Base-by-base conservation (phyloP, 2,113 vertebrate species). In the Pelecanus crispus region DNA sequence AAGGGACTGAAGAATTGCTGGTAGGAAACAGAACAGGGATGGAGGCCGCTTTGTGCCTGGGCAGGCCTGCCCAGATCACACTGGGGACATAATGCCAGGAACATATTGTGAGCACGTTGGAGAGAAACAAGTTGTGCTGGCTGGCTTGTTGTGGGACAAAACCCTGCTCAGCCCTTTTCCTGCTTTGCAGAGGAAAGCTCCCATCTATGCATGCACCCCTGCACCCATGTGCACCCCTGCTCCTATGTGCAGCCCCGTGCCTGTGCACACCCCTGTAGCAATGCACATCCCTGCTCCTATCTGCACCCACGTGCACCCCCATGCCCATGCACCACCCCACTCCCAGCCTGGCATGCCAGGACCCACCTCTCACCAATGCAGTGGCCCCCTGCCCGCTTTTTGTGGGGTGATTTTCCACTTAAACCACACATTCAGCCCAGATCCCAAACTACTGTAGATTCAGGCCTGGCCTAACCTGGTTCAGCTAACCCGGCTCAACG, bases 261-360 rank as follows among this genome's bases (percentile, higher is more conserved):
- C 74, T 18, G 11, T 11, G 15, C 31, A 36, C 40, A n/a, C 5
- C 14, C 11, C 45, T 47, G 45, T 20, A 5, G 19, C 52, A 19
- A 14, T 2, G 6, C 4, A 25, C 36, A 42, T 4, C n/a, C 31
- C 28, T 21, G 47, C 32, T 14, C 40, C 38, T 5, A 47, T 9
- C 11, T 0, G 4, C 31, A 16, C 24, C 68, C 66, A 25, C 2
- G 7, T 6, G 45, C 44, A 49, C 17, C 28, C 45, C 52, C 2
- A 6, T 11, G 32, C 28, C 36, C 1, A 0, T 18, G 61, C 61
- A 80, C 20, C 13, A 28, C 6, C 7, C 8, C 10, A 4, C 3
- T 2, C 36, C 71, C 68, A 47, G 44, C 38, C 26, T 16, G 6
- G 29, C 49, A 8, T 0, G 0, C 16, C 8, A 4, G 66, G 17